Conservation (phyloP, 2,113 vertebrate species). For the Lepus americanus region DNA sequence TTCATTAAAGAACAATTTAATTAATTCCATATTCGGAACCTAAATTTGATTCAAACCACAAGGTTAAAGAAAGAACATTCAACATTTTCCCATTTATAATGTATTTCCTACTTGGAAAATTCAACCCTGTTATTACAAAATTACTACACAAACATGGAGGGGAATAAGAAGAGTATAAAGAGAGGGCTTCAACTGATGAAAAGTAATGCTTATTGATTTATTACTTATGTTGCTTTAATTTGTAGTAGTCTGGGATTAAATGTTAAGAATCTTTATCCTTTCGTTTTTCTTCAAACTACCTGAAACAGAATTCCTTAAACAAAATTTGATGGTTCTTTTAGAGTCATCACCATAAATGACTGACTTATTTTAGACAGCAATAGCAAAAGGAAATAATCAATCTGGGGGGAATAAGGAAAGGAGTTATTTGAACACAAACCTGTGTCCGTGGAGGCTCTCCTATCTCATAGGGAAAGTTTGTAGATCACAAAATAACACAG, state of each 20-base stretch:
- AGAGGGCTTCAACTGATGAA: neutral
- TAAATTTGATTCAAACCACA: neutral
- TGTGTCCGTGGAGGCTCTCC: neutral
- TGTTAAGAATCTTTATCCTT: neutral
- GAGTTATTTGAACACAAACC: conserved; percentile 18
- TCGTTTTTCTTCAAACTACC: neutral
- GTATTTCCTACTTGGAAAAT: neutral
- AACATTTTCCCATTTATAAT: neutral
- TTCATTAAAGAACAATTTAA: neutral
- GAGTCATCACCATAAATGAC: conserved; percentile 46
- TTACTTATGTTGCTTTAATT: neutral
- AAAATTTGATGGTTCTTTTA: neutral
- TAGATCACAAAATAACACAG: conserved; percentile 59
- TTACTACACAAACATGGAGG: neutral
- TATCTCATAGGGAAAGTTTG: conserved; percentile 27
- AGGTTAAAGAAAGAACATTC: neutral
- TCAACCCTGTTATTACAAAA: conserved; percentile 19
- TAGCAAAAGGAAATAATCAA: conserved; percentile 57
- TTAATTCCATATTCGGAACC: neutral
- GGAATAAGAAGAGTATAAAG: neutral
- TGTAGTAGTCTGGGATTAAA: neutral
- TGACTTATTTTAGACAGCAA: conserved; percentile 58
- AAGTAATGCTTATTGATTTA: neutral
- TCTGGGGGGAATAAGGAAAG: neutral
- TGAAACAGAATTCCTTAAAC: conserved; percentile 34